Evolutionary conservation across 1,140 invertebrate species (phyloP).

Genomic region (Anastatus disparis): DNA sequence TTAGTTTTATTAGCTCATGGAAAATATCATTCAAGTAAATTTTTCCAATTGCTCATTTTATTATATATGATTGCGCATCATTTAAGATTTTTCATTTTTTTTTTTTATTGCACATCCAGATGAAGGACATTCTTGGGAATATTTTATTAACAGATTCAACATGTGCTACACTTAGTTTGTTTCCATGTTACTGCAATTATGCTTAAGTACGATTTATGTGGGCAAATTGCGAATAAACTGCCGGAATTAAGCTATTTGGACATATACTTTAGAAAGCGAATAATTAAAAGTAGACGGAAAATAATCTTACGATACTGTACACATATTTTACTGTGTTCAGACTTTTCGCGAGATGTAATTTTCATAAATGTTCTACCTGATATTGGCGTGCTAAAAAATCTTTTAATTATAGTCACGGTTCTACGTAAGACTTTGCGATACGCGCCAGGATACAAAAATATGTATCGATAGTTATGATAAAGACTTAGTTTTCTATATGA

Average conservation of each 20-base stretch:
- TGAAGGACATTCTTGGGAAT: slow-evolving; percentile 1
- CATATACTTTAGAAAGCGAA: slow-evolving; percentile 2
- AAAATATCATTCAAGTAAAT: slow-evolving; percentile 5
- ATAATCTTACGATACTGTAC: slow-evolving; percentile 26
- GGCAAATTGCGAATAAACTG: slow-evolving; percentile 4
- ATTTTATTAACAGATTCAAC: slow-evolving; percentile 6
- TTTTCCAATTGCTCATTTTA: slow-evolving; percentile 18
- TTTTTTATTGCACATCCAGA: slow-evolving; percentile 3
- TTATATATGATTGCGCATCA: background rate
- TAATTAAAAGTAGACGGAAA: slow-evolving; percentile 10
- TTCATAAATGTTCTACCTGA: slow-evolving; percentile 37
- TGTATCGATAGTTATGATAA: slow-evolving; percentile 57
- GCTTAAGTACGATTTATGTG: slow-evolving; percentile 29
- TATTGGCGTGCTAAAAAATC: slow-evolving; percentile 39
- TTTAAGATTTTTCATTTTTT: slow-evolving; percentile 9
- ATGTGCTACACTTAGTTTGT: background rate
- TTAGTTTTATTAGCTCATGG: slow-evolving; percentile 18
- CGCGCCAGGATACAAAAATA: slow-evolving; percentile 50
- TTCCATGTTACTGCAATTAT: slow-evolving; percentile 10
- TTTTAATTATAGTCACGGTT: slow-evolving; percentile 53
- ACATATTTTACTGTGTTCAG: slow-evolving; percentile 52
- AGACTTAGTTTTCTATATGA: slow-evolving; percentile 67
- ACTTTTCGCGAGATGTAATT: slow-evolving; percentile 40
- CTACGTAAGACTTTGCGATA: slow-evolving; percentile 55
- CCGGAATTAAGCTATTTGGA: background rate